Conservation (phyloP, 2,888 invertebrate species). For the Melieria omissa region DNA sequence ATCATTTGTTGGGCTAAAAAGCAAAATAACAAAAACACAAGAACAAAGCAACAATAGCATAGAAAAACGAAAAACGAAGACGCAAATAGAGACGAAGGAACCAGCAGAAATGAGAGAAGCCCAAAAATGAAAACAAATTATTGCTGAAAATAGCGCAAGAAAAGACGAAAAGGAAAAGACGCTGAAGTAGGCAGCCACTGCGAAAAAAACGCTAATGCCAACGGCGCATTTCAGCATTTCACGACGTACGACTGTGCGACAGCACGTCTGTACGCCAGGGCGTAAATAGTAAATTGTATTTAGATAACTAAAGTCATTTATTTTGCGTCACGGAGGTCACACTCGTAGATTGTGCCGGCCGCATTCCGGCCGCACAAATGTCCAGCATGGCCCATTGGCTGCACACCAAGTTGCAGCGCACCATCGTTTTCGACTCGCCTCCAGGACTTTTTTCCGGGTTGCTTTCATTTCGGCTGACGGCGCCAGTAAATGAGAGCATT, state of each 20-base stretch:
- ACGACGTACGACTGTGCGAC: too few relatives aligned
- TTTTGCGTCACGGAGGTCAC: conserved; percentile 61
- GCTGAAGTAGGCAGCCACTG: background rate
- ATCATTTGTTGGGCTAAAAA: conserved; percentile 63
- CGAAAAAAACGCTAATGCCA: too few relatives aligned
- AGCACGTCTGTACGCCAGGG: background rate
- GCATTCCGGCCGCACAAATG: too few relatives aligned
- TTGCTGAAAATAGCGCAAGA: conserved; percentile 30
- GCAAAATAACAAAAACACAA: conserved; percentile 42
- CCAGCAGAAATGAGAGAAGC: conserved; percentile 26
- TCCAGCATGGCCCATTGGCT: too few relatives aligned
- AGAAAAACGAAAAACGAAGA: conserved; percentile 9
- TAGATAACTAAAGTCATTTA: conserved; percentile 64
- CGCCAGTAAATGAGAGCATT: too few relatives aligned
- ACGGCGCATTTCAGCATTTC: too few relatives aligned
- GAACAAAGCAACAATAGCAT: conserved; percentile 18
- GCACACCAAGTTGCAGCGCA: too few relatives aligned
- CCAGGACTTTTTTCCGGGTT: too few relatives aligned
- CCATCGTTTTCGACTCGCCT: too few relatives aligned
- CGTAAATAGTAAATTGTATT: conserved; percentile 27
- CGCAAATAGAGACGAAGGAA: conserved; percentile 10
- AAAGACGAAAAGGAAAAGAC: conserved; percentile 19
- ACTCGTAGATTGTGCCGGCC: conserved; percentile 24
- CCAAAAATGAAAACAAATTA: conserved; percentile 20
- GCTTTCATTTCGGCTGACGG: too few relatives aligned